phyloP scores from a whole-genome alignment of 30 jellyfish, hydroid and myxozoan species.

The Pelagia noctiluca region DNA sequence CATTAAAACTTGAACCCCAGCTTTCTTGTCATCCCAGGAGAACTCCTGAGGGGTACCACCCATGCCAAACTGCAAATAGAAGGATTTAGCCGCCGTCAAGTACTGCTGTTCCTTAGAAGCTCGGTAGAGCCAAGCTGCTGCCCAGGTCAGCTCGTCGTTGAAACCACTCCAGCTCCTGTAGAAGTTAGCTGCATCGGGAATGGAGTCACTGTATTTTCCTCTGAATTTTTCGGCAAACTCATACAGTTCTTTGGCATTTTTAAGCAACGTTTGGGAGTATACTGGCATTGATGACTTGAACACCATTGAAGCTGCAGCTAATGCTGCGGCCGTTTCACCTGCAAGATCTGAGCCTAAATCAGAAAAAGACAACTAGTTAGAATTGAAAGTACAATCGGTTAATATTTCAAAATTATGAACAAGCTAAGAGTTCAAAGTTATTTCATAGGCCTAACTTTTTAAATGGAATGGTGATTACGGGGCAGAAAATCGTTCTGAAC shows the following conservation, averaged over 20 bases:
- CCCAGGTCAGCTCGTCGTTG: slow-evolving; percentile 77
- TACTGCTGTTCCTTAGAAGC: slow-evolving; percentile 59
- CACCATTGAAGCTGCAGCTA: slow-evolving; percentile 78
- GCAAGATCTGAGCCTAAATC: slow-evolving; percentile 62
- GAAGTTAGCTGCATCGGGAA: slow-evolving; percentile 66
- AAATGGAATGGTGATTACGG: too few species aligned
- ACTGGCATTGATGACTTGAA: slow-evolving; percentile 35
- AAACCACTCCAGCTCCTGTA: slow-evolving; percentile 80
- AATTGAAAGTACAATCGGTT: too few species aligned
- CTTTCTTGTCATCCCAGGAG: slow-evolving; percentile 87
- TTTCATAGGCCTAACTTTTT: too few species aligned
- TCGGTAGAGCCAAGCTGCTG: slow-evolving; percentile 80
- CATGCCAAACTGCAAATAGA: slow-evolving; percentile 36
- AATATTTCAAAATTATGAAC: too few species aligned
- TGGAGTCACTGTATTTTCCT: slow-evolving; percentile 67
- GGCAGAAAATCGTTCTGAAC: too few species aligned
- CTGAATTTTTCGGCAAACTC: slow-evolving; percentile 65
- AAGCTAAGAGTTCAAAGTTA: too few species aligned
- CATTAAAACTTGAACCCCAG: slow-evolving; percentile 72
- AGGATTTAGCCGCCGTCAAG: slow-evolving; percentile 59
- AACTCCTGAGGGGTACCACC: slow-evolving; percentile 35
- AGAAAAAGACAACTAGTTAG: too few species aligned
- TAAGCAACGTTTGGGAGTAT: slow-evolving; percentile 46
- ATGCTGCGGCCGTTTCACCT: slow-evolving; percentile 84
- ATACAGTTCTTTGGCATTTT: slow-evolving; percentile 77